Evolutionary conservation across 2,888 invertebrate genomes (phyloP), one percentile per base, ranked within the genome.

Genomic region (Xanthia icteritia): DNA sequence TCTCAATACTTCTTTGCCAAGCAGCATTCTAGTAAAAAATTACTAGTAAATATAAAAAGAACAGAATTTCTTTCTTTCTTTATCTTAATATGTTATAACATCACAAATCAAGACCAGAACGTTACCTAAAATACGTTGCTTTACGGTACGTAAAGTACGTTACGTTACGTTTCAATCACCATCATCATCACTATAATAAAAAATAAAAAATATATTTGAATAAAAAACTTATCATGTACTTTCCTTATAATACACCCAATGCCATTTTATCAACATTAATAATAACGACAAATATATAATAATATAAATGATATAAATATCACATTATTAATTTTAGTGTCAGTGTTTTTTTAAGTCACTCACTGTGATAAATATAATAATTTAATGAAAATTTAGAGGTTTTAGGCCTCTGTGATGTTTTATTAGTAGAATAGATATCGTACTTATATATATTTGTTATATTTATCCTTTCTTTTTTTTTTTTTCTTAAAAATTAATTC

Each of bases 281-380:
- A 51, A 48, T 77, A 61, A 65, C 2, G 17, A 42, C 17, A 23
- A 51, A 69, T n/a, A n/a, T n/a, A n/a, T n/a, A n/a, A n/a, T n/a
- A n/a, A n/a, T n/a, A n/a, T n/a, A n/a, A n/a, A n/a, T n/a, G n/a
- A n/a, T n/a, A n/a, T n/a, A n/a, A n/a, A n/a, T 82, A 69, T 82
- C 80, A 80, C 69, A 69, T 77, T 69, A n/a, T 48, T 65, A 15
- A 82, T 77, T 54, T 77, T 31, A 68, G 20, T 45, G 36, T 65
- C 64, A 82, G 39, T 23, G 45, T 54, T 48, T 64, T 20, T 58
- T 27, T 63, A 79, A 68, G 23, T 36, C 51, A 51, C 36, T 36
- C 51, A 51, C 36, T 56, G 48, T 65, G 1, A 51, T 56, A 27
- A 56, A 63, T 67, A 66, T 63, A 48, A 82, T 51, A 15, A 9